Evolutionary conservation across 1,140 invertebrate species (phyloP), one percentile per base, ranked within the genome.

Genomic region (Eriocheir sinensis): DNA sequence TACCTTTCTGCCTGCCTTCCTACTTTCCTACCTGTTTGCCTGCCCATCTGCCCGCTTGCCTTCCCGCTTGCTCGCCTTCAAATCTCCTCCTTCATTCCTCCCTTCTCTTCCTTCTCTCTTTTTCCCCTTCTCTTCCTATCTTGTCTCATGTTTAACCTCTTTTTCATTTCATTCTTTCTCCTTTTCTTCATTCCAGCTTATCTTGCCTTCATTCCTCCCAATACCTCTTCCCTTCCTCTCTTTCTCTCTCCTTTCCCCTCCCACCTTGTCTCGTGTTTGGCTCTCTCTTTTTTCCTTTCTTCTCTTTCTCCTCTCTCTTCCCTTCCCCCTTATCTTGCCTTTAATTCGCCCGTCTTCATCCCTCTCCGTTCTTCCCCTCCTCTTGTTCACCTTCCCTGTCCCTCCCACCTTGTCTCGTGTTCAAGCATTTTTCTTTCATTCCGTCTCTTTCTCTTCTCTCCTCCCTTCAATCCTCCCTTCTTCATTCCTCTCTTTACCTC

Each of bases 101-200:
- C 27, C 21, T 4, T n/a, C 27, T 72, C 60, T 6, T n/a, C n/a
- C n/a, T n/a, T 17, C 17, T n/a, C 60, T 72, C 60, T n/a, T 72
- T n/a, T n/a, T 2, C 60, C 1, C 12, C n/a, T 72, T 72, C 60
- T n/a, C n/a, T n/a, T n/a, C n/a, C n/a, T n/a, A n/a, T n/a, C n/a
- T n/a, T n/a, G n/a, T n/a, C 60, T n/a, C 60, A 72, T 72, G 60
- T 72, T 72, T n/a, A 72, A 72, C n/a, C n/a, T 72, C 60, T n/a
- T 48, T 48, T 15, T 48, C 44, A 8, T 48, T 8, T 8, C 4
- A 8, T 48, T 15, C n/a, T n/a, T n/a, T 72, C 60, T 21, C 60
- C 27, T 27, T 72, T 21, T 72, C 27, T 72, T n/a, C 6, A 21
- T 72, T 21, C 21, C 27, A 72, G 27, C 27, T n/a, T n/a, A 1